phyloP scores from a whole-genome alignment of 2,888 invertebrate genomes.

The Neria commutata region DNA sequence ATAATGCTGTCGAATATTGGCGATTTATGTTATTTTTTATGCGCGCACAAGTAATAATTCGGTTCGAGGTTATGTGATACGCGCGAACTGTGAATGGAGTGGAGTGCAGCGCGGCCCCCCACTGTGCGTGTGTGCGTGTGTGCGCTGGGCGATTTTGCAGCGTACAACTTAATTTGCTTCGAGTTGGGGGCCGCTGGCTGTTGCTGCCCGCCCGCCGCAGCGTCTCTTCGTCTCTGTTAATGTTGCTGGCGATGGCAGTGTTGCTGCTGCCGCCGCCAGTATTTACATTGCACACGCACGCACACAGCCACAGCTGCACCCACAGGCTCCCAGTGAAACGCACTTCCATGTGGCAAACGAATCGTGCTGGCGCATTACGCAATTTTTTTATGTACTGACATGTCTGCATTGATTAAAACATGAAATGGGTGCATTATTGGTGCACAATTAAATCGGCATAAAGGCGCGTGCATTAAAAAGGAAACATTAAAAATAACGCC shows the following conservation, averaged over 20 bases:
- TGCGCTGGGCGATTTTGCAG: too few relatives aligned
- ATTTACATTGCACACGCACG: background rate
- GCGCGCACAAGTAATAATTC: background rate
- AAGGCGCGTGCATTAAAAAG: too few relatives aligned
- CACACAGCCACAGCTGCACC: background rate
- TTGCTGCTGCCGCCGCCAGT: conserved; percentile 1
- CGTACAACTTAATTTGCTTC: conserved; percentile 50
- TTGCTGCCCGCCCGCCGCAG: conserved; percentile 4
- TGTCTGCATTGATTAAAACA: background rate
- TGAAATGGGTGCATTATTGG: too few relatives aligned
- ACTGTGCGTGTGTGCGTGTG: conserved; percentile 53
- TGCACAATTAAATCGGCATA: too few relatives aligned
- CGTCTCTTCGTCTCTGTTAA: background rate
- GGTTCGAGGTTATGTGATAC: conserved; percentile 3
- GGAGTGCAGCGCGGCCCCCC: conserved; percentile 45
- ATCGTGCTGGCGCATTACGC: background rate
- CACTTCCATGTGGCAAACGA: background rate
- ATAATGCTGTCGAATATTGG: conserved; percentile 51
- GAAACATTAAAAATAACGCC: too few relatives aligned
- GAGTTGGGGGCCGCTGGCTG: conserved; percentile 1
- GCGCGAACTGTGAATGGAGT: conserved; percentile 49
- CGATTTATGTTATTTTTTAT: conserved; percentile 39
- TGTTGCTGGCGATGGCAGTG: conserved; percentile 1
- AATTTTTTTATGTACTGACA: background rate
- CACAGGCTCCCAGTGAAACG: background rate